Evolutionary conservation across 2,888 invertebrate genomes (phyloP).

Genomic region (Prenolepis imparis): DNA sequence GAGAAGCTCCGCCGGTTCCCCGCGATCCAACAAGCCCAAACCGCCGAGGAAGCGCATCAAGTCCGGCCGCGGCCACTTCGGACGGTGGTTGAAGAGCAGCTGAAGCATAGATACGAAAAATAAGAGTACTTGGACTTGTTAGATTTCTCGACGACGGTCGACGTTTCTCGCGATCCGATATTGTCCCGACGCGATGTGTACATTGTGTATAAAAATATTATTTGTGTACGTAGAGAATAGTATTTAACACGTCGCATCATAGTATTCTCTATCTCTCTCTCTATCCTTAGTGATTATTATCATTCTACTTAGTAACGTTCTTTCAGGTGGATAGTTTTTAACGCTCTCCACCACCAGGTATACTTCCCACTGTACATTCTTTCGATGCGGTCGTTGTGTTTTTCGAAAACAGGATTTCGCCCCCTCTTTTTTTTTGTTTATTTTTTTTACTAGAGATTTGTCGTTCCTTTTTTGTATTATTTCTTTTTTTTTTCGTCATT

Average conservation of each 20-base stretch:
- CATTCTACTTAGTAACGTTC: slow-evolving; percentile 72
- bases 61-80: slow-evolving; percentile 78
- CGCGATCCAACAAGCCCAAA: slow-evolving; percentile 77
- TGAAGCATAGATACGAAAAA: slow-evolving; percentile 72
- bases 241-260: slow-evolving; percentile 81
- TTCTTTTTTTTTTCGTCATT: slow-evolving; percentile 12
- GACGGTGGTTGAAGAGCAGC: slow-evolving; percentile 83
- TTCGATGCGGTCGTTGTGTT: slow-evolving; percentile 75
- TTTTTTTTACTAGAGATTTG: slow-evolving; percentile 37
- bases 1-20: slow-evolving; percentile 83
- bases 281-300: slow-evolving; percentile 70
- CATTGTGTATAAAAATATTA: slow-evolving; percentile 84
- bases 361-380: slow-evolving; percentile 74
- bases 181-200: slow-evolving; percentile 73
- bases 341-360: slow-evolving; percentile 29
- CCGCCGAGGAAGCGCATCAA: slow-evolving; percentile 82
- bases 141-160: slow-evolving; percentile 61
- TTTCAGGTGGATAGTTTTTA: slow-evolving; percentile 62
- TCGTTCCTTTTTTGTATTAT: background rate
- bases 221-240: slow-evolving; percentile 83
- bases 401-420: slow-evolving; percentile 63
- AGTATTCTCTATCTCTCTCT: slow-evolving; percentile 48
- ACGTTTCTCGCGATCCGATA: slow-evolving; percentile 73
- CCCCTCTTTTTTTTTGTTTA: background rate
- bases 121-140: slow-evolving; percentile 51